A percentile compares a stretch with the other conserved stretches of the same genome.
phyloP scores from a whole-genome alignment of 2,888 invertebrate genomes.

The Chelonus formosanus region DNA sequence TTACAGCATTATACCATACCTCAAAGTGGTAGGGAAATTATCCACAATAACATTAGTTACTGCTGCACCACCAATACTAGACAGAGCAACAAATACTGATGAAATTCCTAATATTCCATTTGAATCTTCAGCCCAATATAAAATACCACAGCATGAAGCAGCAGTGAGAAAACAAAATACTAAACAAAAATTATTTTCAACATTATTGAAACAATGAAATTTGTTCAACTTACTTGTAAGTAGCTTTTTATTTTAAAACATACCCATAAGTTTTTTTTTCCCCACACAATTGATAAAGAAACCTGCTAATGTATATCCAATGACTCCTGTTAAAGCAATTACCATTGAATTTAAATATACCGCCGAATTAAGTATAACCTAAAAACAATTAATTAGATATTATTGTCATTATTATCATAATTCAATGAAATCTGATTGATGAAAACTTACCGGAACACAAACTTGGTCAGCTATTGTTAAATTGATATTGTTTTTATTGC shows the following conservation, averaged over 20 bases:
- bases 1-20: constrained; percentile 44
- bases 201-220: background rate
- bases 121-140: constrained; percentile 58
- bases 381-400: constrained; percentile 38
- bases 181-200: constrained; percentile 34
- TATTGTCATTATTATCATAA: constrained; percentile 5
- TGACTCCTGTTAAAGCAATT: constrained; percentile 71
- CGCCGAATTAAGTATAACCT: constrained; percentile 67
- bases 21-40: constrained; percentile 58
- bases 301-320: constrained; percentile 72
- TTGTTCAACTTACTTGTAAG: background rate
- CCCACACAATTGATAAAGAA: constrained; percentile 67
- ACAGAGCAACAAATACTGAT: constrained; percentile 59
- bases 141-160: constrained; percentile 58
- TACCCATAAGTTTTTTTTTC: constrained; percentile 69
- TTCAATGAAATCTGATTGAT: constrained; percentile 1
- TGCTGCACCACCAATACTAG: constrained; percentile 68
- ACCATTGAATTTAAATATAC: constrained; percentile 77
- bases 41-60: constrained; percentile 66
- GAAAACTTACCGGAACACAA: constrained; percentile 39
- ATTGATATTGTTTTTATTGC: constrained; percentile 8
- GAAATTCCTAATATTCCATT: constrained; percentile 56
- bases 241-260: constrained; percentile 40
- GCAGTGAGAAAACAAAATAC: constrained; percentile 59
- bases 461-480: constrained; percentile 31